Base-by-base conservation (phyloP, 2,888 invertebrate species). In the Cremastobaeus sp. region DNA sequence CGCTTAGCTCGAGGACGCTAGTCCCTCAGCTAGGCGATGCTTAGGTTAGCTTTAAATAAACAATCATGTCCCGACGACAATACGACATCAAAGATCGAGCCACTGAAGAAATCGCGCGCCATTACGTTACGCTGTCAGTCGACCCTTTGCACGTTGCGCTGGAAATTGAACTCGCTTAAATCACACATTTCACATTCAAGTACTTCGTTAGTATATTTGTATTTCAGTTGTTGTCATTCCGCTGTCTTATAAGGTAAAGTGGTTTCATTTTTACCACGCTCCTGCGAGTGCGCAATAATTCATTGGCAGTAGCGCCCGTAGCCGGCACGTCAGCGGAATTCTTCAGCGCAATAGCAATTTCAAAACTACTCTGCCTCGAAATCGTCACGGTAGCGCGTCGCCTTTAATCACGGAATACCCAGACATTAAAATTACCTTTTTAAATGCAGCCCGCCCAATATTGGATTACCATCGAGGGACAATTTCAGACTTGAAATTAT, bases 11-110 rank as follows among this genome's bases (percentile, higher is more conserved):
- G 41, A 74, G 77, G 78, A 80, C 77, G 78, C 79, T 83, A 78
- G 79, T 83, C 79, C 82, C 69, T 84, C 83, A 82, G 81, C 79
- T 66, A 77, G 81, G 81, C 83, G 83, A 83, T 82, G 82, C 81
- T 83, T 81, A 82, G 75, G 79, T 78, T 77, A 78, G 72, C 78
- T 75, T 79, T 77, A 81, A 84, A 83, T 82, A 83, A 85, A 83
- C 81, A 79, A 81, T 78, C 65, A 77, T 59, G 59, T 39, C 52
- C 17, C 55, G 71, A 74, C 68, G 70, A 73, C 70, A 73, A 76
- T 64, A 68, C 74, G 52, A 62, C 68, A 64, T 69, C 62, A 57
- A 64, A 57, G 47, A 57, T 68, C 57, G 48, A 47, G 45, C 37
- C 48, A 55, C 48, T 48, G 55, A 43, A 66, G 62, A 34, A 62